Base-by-base conservation (phyloP, 2,888 invertebrate genomes). In the Sicus ferrugineus region DNA sequence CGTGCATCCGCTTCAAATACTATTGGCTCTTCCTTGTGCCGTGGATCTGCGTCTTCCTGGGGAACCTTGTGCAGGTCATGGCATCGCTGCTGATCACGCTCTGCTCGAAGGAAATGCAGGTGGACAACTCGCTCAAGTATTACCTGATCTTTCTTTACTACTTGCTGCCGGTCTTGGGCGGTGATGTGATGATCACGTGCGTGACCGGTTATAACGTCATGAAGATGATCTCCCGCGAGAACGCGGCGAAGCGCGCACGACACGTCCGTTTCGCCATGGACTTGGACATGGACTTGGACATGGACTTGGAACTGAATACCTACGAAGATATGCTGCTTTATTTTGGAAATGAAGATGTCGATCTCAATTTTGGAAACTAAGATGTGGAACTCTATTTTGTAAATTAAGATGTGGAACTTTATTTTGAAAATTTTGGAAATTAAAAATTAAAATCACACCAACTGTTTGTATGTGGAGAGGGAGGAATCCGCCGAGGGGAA, bases 1-100 rank as follows among this genome's bases (percentile, higher is more conserved):
- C 74, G 76, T 74, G 74, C 52, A 72, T 73, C 23, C 71, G 59
- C 28, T 70, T 69, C 30, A 76, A 75, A 70, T 77, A 75, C 68
- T 71, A 75, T 9, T 79, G 78, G 79, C 42, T 78, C 52, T 74
- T 72, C 64, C 74, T 76, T 16, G 63, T 73, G 48, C 79, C 79
- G 23, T 78, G 79, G 79, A 74, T 78, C 70, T 75, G 77, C 72
- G 76, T 73, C 28, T 77, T 76, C 67, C 67, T 34, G 38, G 75
- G 74, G 67, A 73, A 75, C 69, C 78, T 77, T 76, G 61, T 75
- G 46, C 70, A 73, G 67, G 75, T 74, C 67, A 56, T 77, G 65
- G 73, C 68, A 23, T 72, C 73, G 68, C 59, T 76, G 23, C 54
- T 72, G 68, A 69, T 68, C 58, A 58, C 77, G n/a, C 58, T 74